A percentile compares a stretch with the other conserved stretches of the same genome.
phyloP scores from a whole-genome alignment of 2,888 invertebrate species.

The Dynastes hyllus region DNA sequence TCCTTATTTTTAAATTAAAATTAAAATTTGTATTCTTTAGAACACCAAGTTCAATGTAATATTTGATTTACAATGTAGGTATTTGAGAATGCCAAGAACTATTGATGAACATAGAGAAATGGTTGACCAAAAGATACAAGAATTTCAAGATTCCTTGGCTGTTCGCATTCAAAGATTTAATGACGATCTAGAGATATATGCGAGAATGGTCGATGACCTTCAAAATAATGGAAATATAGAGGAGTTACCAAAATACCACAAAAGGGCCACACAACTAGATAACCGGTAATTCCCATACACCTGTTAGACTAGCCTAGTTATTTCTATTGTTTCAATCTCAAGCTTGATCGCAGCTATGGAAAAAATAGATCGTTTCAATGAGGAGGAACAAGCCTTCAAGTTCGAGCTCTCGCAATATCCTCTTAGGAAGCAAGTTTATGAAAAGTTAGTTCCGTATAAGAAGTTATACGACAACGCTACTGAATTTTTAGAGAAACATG shows the following conservation, averaged over 20 bases:
- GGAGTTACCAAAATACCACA: conserved; percentile 87
- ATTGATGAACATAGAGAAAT: conserved; percentile 89
- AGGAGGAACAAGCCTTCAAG: conserved; percentile 91
- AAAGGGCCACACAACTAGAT: conserved; percentile 86
- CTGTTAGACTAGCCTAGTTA: background rate
- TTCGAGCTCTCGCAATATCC: conserved; percentile 94
- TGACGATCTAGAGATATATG: conserved; percentile 86
- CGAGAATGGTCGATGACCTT: conserved; percentile 87
- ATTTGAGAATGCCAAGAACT: conserved; percentile 85
- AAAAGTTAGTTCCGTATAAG: conserved; percentile 88
- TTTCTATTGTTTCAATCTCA: conserved; percentile 57
- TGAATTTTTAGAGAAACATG: conserved; percentile 88
- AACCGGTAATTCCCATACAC: conserved; percentile 70
- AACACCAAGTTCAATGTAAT: conserved; percentile 30
- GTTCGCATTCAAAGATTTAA: conserved; percentile 86
- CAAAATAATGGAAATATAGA: conserved; percentile 91
- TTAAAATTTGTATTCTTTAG: too few species aligned
- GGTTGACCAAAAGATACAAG: conserved; percentile 85
- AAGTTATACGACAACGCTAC: conserved; percentile 91
- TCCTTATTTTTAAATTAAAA: too few species aligned
- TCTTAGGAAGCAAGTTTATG: conserved; percentile 83
- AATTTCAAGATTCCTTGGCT: conserved; percentile 89
- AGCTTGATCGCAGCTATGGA: conserved; percentile 83
- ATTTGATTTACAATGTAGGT: conserved; percentile 70
- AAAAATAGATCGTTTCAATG: conserved; percentile 91